These are phyloP conservation scores for Urechis unicinctus DNA, from an alignment of 2,888 invertebrate species.

Conservation along the genomic window DNA sequence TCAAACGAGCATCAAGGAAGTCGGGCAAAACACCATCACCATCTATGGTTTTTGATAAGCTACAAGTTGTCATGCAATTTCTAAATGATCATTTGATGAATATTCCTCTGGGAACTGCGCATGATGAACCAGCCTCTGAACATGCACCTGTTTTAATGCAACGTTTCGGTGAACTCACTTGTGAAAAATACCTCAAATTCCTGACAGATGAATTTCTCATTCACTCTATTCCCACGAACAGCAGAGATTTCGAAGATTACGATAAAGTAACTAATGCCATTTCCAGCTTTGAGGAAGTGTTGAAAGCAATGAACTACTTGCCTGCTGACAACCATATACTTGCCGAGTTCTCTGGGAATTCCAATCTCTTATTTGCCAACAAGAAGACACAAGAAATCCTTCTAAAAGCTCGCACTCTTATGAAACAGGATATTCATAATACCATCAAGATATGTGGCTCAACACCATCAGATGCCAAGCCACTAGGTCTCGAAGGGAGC, in stretches of 20 bases:
- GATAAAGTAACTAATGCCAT: slow-evolving; percentile 61
- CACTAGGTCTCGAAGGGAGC: slow-evolving; percentile 2
- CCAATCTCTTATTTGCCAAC: slow-evolving; percentile 70
- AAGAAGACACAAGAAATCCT: slow-evolving; percentile 69
- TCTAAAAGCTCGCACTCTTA: slow-evolving; percentile 64
- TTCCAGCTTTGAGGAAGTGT: slow-evolving; percentile 61
- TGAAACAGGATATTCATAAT: slow-evolving; percentile 74
- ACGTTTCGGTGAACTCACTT: slow-evolving; percentile 6
- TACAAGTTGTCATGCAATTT: slow-evolving; percentile 49
- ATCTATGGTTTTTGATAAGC: too few species aligned
- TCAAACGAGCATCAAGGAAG: too few species aligned
- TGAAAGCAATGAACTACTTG: slow-evolving; percentile 54
- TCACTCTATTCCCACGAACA: slow-evolving; percentile 70
- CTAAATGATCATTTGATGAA: slow-evolving; percentile 57
- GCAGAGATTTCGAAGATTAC: slow-evolving; percentile 65
- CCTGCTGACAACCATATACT: slow-evolving; percentile 52
- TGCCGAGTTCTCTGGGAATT: slow-evolving; percentile 65
- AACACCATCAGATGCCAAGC: slow-evolving; percentile 27
- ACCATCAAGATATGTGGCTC: slow-evolving; percentile 50
- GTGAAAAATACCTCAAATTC: slow-evolving; percentile 56
- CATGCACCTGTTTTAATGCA: too few species aligned
- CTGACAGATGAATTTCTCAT: slow-evolving; percentile 70
- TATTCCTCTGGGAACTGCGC: slow-evolving; percentile 45
- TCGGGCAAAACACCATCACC: too few species aligned
- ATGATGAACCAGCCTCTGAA: too few species aligned